These are phyloP conservation scores for Agrotis clavis DNA, from an alignment of 2,888 invertebrate species.

Conservation along the genomic window DNA sequence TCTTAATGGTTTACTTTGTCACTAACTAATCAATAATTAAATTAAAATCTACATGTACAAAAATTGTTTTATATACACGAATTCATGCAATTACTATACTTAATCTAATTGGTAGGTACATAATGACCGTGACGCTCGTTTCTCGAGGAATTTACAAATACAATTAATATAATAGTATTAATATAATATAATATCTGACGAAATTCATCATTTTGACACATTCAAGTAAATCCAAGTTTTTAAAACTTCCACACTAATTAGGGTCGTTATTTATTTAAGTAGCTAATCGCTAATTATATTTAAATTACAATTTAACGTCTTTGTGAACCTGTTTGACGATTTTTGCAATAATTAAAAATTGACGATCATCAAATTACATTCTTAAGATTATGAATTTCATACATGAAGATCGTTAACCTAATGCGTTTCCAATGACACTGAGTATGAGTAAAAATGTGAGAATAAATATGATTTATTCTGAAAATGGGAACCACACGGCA, in stretches of 20 bases:
- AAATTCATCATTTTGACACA: constrained; percentile 77
- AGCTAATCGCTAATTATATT: constrained; percentile 74
- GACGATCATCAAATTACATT: constrained; percentile 72
- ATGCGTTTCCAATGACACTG: constrained; percentile 65
- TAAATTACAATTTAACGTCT: constrained; percentile 72
- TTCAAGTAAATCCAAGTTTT: constrained; percentile 74
- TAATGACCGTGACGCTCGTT: constrained; percentile 76
- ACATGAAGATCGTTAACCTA: constrained; percentile 66
- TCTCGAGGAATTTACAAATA: constrained; percentile 82
- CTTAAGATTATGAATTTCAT: constrained; percentile 67
- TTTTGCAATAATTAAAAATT: constrained; percentile 77
- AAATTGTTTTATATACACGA: constrained; percentile 89
- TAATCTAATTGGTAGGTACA: constrained; percentile 85
- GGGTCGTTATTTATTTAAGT: constrained; percentile 70
- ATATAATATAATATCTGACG: constrained; percentile 70
- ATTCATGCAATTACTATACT: constrained; percentile 84
- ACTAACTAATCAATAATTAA: constrained; percentile 88
- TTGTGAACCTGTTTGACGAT: constrained; percentile 72
- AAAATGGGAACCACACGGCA: constrained; percentile 60
- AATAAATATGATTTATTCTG: constrained; percentile 69
- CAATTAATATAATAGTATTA: constrained; percentile 77
- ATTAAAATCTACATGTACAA: constrained; percentile 90
- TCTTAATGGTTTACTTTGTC: constrained; percentile 89
- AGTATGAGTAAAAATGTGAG: constrained; percentile 63
- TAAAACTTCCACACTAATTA: constrained; percentile 69